These are phyloP conservation scores for Sebastes hopkinsi DNA, from an alignment of 2,797 vertebrate species.

Conservation along the genomic window DNA sequence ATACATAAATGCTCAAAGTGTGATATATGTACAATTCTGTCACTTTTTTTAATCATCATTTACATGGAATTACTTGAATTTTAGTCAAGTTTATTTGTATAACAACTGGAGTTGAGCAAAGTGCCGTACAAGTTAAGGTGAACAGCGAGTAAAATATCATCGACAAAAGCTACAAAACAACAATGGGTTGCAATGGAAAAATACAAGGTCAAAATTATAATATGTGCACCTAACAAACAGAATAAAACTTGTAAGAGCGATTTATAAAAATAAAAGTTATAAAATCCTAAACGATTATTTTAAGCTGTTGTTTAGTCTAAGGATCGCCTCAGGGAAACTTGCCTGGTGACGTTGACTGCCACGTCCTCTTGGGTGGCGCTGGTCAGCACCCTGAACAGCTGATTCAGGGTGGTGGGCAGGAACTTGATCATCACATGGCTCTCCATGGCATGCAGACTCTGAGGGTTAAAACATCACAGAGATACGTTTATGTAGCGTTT, in stretches of 20 bases:
- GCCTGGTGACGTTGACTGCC: slow-evolving; percentile 96
- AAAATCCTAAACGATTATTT: background rate
- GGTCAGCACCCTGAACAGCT: slow-evolving; percentile 94
- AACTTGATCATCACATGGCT: slow-evolving; percentile 98
- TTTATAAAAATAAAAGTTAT: too few relatives aligned
- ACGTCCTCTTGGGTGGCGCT: slow-evolving; percentile 93
- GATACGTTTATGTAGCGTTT: background rate
- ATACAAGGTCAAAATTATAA: too few relatives aligned
- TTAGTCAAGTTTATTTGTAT: too few relatives aligned
- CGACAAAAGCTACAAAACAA: too few relatives aligned
- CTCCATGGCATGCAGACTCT: slow-evolving; percentile 99
- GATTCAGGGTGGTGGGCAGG: slow-evolving; percentile 95
- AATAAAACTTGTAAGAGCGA: too few relatives aligned
- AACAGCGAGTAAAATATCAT: too few relatives aligned
- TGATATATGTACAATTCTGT: background rate
- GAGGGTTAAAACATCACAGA: background rate
- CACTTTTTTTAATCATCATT: background rate
- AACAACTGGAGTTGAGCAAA: too few relatives aligned
- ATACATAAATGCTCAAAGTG: too few relatives aligned
- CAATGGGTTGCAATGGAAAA: too few relatives aligned
- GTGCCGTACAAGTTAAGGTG: too few relatives aligned
- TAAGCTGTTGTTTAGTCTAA: background rate
- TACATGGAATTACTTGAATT: background rate
- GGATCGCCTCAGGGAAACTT: slow-evolving; percentile 32
- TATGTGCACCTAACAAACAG: too few relatives aligned